Percentiles rank a stretch among this genome's conserved stretches.
Evolutionary conservation across 2,797 vertebrate species (phyloP).

Genomic region (Onychomys leucogaster): DNA sequence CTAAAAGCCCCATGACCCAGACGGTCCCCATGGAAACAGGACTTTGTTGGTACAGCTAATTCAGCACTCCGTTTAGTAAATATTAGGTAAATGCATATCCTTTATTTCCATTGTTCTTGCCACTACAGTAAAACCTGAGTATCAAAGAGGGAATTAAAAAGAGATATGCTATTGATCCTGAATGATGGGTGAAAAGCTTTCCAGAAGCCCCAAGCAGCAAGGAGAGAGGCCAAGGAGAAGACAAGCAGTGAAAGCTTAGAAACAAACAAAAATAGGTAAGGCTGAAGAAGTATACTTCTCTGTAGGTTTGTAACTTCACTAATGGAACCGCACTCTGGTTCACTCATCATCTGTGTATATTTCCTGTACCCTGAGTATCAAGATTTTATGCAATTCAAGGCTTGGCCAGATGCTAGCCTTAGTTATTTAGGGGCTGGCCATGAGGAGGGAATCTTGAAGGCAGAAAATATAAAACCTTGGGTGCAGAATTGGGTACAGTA

Average conservation of each 20-base stretch:
- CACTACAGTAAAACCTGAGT: not conserved
- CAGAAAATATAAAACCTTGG: not conserved
- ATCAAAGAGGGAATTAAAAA: constrained; percentile 42
- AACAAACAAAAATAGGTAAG: not conserved
- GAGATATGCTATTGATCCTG: not conserved
- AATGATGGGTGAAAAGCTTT: not conserved
- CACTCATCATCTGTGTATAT: not conserved
- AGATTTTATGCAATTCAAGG: not conserved
- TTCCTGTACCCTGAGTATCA: not conserved
- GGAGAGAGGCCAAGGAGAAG: not conserved
- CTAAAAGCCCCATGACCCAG: constrained; percentile 12
- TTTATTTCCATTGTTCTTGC: constrained; percentile 44
- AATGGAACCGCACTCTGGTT: not conserved
- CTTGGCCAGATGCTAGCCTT: not conserved
- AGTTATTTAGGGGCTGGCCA: not conserved
- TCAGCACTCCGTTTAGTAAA: constrained; percentile 52
- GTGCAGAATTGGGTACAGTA: not conserved
- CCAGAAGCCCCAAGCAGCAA: not conserved
- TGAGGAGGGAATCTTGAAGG: not conserved
- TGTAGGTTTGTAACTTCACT: not conserved
- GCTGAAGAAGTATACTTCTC: not conserved
- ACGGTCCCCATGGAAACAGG: constrained; percentile 65
- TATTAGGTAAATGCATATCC: not conserved
- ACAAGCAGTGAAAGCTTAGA: not conserved
- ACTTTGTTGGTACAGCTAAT: constrained; percentile 31